phyloP scores from a whole-genome alignment of 2,888 invertebrate genomes.

The Panzeria rudis region DNA sequence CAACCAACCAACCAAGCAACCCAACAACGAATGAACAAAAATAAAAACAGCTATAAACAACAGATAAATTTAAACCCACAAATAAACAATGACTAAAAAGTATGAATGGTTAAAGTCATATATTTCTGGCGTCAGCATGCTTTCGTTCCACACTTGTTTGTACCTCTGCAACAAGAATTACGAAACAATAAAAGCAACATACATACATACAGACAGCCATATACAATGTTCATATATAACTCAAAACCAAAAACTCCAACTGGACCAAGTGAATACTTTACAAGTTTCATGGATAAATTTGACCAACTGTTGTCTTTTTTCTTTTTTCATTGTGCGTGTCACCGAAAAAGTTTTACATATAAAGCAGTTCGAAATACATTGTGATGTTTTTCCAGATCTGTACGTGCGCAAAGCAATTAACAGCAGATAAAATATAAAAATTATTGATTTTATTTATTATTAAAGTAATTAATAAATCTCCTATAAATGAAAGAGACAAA shows the following conservation, averaged over 20 bases:
- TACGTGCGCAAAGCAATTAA: not conserved
- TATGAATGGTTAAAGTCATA: constrained; percentile 1
- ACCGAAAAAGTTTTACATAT: not conserved
- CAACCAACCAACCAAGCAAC: not conserved
- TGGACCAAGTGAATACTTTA: not conserved
- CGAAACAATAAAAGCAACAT: not conserved
- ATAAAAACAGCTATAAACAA: not conserved
- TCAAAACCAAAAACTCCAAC: not conserved
- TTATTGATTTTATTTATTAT: not conserved
- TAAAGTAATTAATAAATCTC: too few relatives aligned
- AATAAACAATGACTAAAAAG: constrained; percentile 5
- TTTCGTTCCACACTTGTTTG: not conserved
- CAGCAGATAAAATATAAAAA: not conserved
- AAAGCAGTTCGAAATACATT: constrained; percentile 1
- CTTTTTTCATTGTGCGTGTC: too few relatives aligned
- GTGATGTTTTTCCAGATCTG: not conserved
- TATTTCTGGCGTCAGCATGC: not conserved
- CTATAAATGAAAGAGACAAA: not conserved
- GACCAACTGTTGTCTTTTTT: not conserved
- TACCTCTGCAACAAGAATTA: not conserved
- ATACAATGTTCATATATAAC: not conserved
- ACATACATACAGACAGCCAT: not conserved
- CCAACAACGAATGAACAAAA: not conserved
- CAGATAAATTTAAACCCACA: constrained; percentile 3
- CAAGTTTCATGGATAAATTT: not conserved